Conservation (phyloP, 2,797 vertebrate genomes). For the Ispidina lecontei region DNA sequence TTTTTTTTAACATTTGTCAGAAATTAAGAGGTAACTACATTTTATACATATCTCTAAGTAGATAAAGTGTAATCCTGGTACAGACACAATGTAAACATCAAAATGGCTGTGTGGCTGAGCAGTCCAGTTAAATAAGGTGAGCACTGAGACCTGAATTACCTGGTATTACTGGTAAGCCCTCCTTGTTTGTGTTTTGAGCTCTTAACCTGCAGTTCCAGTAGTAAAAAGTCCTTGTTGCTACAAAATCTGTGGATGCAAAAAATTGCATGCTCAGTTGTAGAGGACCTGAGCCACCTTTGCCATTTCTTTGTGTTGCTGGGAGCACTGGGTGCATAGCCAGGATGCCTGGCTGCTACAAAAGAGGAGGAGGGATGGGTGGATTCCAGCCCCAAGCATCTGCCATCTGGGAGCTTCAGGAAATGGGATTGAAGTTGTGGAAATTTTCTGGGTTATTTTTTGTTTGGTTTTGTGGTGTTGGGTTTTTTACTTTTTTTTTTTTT, state of each 20-base stretch:
- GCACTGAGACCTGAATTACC: not conserved
- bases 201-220: not conserved
- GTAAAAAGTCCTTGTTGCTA: not conserved
- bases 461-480: too few species aligned
- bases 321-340: not conserved
- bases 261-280: not conserved
- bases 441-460: not conserved
- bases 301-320: not conserved
- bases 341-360: not conserved
- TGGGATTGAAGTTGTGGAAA: constrained; percentile 13
- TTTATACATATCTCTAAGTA: not conserved
- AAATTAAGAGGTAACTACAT: not conserved
- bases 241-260: not conserved
- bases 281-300: not conserved
- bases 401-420: constrained; percentile 43
- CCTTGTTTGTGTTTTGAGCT: not conserved
- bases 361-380: not conserved
- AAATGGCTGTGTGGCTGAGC: not conserved
- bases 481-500: too few species aligned
- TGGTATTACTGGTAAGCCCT: not conserved
- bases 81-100: not conserved
- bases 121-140: not conserved
- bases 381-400: constrained; percentile 16
- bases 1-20: not conserved
- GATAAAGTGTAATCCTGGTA: not conserved